Conservation (phyloP, 2,797 vertebrate species). For the Microctenopoma lineatum region DNA sequence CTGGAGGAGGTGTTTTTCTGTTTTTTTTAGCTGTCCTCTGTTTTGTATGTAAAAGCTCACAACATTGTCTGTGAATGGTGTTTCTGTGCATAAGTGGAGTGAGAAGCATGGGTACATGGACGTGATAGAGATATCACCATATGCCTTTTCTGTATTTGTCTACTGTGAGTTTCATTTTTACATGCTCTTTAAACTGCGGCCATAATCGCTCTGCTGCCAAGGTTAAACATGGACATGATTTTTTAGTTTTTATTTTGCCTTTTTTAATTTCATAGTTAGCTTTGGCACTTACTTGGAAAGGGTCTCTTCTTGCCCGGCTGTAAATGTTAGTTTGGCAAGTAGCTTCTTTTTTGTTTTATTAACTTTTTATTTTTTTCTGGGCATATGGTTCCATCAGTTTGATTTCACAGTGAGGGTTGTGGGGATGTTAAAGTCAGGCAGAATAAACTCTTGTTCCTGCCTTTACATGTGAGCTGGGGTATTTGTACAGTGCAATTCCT, state of each 20-base stretch:
- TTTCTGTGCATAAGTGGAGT: constrained; percentile 62
- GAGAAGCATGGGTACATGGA: constrained; percentile 65
- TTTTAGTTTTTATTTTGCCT: constrained; percentile 45
- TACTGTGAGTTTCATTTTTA: constrained; percentile 63
- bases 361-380: constrained; percentile 15
- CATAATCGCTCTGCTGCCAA: constrained; percentile 66
- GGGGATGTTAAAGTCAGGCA: constrained; percentile 67
- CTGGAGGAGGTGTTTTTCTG: constrained; percentile 12
- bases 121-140: constrained; percentile 62
- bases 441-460: constrained; percentile 67
- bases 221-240: constrained; percentile 39
- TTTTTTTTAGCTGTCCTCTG: constrained; percentile 39
- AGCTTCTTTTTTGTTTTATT: constrained; percentile 61
- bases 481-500: constrained; percentile 78
- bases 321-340: constrained; percentile 42
- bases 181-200: constrained; percentile 66
- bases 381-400: constrained; percentile 53
- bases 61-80: constrained; percentile 65
- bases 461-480: constrained; percentile 71
- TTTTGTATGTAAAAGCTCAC: constrained; percentile 65
- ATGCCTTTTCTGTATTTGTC: constrained; percentile 75
- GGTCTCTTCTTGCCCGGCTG: constrained; percentile 46
- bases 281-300: constrained; percentile 57
- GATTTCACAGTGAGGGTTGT: constrained; percentile 67
- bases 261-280: constrained; percentile 55